These are phyloP conservation scores for Phylloscopus trochiloides DNA, from an alignment of 2,113 vertebrate species.

Conservation along the genomic window DNA sequence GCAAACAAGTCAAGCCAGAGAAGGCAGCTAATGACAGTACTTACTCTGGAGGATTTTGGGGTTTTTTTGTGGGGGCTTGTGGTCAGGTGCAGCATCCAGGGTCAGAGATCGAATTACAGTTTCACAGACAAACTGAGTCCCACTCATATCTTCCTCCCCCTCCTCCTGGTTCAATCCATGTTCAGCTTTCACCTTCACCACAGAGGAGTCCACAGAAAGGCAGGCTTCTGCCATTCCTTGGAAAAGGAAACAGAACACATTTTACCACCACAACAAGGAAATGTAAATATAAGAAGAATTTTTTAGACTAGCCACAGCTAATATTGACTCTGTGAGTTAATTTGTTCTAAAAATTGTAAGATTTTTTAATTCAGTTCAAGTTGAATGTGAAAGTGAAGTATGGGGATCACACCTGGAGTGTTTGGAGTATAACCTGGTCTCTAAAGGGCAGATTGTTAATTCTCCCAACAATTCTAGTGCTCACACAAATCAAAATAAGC, in stretches of 20 bases:
- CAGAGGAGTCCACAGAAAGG: not conserved
- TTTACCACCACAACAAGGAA: not conserved
- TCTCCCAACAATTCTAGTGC: not conserved
- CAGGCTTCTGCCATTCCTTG: not conserved
- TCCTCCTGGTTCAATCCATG: slow-evolving; percentile 77
- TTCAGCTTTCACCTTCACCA: slow-evolving; percentile 37
- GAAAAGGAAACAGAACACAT: not conserved
- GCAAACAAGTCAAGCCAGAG: not conserved
- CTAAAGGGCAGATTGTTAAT: not conserved
- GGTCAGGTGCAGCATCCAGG: slow-evolving; percentile 93
- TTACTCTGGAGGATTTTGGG: slow-evolving; percentile 68
- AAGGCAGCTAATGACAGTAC: slow-evolving; percentile 26
- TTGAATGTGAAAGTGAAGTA: not conserved
- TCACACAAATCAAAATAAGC: not conserved
- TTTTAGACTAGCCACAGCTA: not conserved
- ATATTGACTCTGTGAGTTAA: not conserved
- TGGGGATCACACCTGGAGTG: not conserved
- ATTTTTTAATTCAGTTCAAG: not conserved
- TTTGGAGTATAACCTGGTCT: not conserved
- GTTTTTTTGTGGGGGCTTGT: slow-evolving; percentile 78
- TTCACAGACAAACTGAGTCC: slow-evolving; percentile 98
- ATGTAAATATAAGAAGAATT: fast-evolving
- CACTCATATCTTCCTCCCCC: slow-evolving; percentile 92
- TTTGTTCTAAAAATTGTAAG: not conserved
- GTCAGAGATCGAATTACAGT: slow-evolving; percentile 95